A percentile compares a stretch with the other conserved stretches of the same genome.
Evolutionary conservation across 2,888 invertebrate genomes (phyloP).

Genomic region (Caenorhabditis panamensis): DNA sequence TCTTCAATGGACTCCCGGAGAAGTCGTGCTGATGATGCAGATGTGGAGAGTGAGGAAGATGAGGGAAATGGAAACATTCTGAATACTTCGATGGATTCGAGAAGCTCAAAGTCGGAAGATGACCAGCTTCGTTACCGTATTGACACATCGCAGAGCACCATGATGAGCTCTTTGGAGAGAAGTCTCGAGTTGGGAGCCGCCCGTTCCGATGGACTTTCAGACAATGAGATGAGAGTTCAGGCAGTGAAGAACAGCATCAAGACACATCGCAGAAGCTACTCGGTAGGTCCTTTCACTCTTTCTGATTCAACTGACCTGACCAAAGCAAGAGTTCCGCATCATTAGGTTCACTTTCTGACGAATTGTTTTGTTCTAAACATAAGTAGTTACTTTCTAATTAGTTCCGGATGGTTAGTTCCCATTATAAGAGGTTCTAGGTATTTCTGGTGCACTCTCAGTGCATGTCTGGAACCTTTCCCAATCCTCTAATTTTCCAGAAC

Average conservation of each 20-base stretch:
- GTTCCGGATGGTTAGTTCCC: too few relatives aligned
- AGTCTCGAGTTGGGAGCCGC: conserved; percentile 76
- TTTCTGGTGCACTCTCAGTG: conserved; percentile 2
- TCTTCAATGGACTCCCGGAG: conserved; percentile 69
- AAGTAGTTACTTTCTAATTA: too few relatives aligned
- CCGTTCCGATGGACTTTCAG: conserved; percentile 79
- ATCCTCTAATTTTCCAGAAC: conserved; percentile 34
- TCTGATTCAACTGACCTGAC: too few relatives aligned
- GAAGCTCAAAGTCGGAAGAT: conserved; percentile 34
- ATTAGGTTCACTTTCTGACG: too few relatives aligned
- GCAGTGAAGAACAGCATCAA: conserved; percentile 74
- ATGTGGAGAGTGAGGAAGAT: conserved; percentile 58
- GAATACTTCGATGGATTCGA: conserved; percentile 56
- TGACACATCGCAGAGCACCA: conserved; percentile 66
- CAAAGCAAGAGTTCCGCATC: too few relatives aligned
- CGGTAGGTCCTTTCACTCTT: conserved; percentile 19
- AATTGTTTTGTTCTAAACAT: too few relatives aligned
- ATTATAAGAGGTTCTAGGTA: neutral
- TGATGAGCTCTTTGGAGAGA: conserved; percentile 76
- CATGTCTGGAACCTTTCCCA: conserved; percentile 5
- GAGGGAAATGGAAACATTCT: conserved; percentile 40
- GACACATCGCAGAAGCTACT: conserved; percentile 73
- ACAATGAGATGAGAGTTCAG: conserved; percentile 76
- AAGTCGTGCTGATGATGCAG: conserved; percentile 46
- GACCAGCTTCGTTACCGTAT: conserved; percentile 42